These are phyloP conservation scores for Shargacucullia verbasci DNA, from an alignment of 2,888 invertebrate species.

Conservation along the genomic window DNA sequence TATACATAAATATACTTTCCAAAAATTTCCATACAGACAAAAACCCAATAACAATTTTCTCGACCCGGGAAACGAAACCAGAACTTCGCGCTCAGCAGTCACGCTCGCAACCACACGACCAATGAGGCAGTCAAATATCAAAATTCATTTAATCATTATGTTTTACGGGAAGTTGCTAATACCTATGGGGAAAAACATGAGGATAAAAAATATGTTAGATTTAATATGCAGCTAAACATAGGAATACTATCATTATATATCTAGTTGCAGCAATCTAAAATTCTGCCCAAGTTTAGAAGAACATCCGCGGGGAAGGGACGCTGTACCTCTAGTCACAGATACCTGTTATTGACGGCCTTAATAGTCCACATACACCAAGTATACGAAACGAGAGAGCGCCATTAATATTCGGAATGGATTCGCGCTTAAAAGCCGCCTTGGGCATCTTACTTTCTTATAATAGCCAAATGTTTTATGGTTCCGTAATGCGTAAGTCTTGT, in stretches of 20 bases:
- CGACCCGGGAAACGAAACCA: no score
- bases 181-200: background rate
- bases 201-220: no score
- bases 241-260: background rate
- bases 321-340: constrained; percentile 38
- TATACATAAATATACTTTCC: no score
- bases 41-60: no score
- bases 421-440: constrained; percentile 55
- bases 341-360: constrained; percentile 52
- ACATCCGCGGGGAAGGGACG: constrained; percentile 33
- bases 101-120: no score
- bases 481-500: constrained; percentile 31
- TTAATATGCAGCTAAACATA: no score
- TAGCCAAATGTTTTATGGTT: constrained; percentile 44
- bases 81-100: no score
- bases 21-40: no score
- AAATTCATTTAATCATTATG: no score
- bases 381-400: constrained; percentile 35
- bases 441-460: constrained; percentile 51
- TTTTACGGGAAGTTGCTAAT: no score
- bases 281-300: constrained; percentile 32
- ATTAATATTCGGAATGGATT: constrained; percentile 63
- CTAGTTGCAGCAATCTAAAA: constrained; percentile 13
- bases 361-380: constrained; percentile 36
- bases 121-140: no score